Evolutionary conservation across 2,797 vertebrate genomes (phyloP).

Genomic region (Eulemur mongoz): DNA sequence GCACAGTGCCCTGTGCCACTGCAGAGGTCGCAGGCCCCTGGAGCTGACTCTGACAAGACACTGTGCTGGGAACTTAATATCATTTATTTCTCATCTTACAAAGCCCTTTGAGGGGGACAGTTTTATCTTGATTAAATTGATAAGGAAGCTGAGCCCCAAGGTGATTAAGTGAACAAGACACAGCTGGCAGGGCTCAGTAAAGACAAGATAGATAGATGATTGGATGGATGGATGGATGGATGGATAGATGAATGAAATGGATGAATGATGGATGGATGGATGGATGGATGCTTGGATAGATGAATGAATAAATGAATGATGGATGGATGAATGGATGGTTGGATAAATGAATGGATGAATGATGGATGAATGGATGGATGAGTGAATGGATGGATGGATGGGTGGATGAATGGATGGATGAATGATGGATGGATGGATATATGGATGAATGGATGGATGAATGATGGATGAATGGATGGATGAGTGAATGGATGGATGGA

Average conservation of each 20-base stretch:
- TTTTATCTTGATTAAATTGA: not conserved
- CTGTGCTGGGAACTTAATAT: not conserved
- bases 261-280: no score
- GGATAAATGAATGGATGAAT: no score
- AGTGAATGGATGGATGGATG: no score
- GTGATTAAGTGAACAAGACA: not conserved
- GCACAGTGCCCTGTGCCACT: accelerated
- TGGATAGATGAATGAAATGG: no score
- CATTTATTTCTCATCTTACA: not conserved
- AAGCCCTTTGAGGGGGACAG: not conserved
- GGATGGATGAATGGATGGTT: no score
- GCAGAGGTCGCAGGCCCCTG: not conserved
- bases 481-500: not conserved
- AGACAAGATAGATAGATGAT: not conserved
- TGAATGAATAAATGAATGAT: no score
- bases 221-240: no score
- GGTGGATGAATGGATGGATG: no score
- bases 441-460: no score
- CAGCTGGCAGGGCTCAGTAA: not conserved
- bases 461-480: not conserved
- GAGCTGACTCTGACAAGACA: not conserved
- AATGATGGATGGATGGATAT: no score
- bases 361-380: no score
- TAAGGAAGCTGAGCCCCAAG: not conserved
- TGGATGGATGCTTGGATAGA: no score